phyloP scores from a whole-genome alignment of 2,113 vertebrate species.

The Sporophila hypoxantha region DNA sequence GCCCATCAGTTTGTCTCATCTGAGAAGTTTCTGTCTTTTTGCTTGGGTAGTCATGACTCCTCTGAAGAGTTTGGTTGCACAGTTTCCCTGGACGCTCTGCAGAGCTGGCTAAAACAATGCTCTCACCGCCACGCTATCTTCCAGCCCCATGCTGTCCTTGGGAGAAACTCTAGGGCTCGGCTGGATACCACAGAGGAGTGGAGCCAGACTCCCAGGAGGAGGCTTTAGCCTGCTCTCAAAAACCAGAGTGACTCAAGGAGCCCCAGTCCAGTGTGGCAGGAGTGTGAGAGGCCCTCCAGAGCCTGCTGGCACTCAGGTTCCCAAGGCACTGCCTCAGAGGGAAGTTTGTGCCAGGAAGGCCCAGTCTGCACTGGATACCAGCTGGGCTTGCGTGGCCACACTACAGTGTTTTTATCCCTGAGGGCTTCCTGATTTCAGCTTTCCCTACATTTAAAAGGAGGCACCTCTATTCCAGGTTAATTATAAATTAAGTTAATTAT shows the following conservation, averaged over 20 bases:
- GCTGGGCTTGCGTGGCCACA: neutral
- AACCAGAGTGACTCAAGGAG: neutral
- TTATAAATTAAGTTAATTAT: constrained; percentile 30
- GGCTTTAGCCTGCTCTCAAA: neutral
- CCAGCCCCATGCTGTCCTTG: accelerated
- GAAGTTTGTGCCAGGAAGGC: neutral
- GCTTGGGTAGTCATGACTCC: neutral
- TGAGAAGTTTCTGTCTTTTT: neutral
- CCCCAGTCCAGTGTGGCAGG: neutral
- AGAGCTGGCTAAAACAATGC: neutral
- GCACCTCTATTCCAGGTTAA: neutral
- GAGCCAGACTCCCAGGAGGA: neutral
- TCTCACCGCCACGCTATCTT: neutral
- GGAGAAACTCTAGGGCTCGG: neutral
- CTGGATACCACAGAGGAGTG: neutral
- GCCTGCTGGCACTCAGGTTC: neutral
- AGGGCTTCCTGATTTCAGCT: neutral
- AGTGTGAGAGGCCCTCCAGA: neutral
- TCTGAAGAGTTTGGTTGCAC: neutral
- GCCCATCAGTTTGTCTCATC: neutral
- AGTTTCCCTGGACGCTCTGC: neutral
- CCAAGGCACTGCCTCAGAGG: neutral
- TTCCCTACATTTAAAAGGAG: neutral
- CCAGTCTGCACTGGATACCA: neutral
- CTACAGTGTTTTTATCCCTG: neutral